A percentile compares a stretch with the other conserved stretches of the same genome.
Evolutionary conservation across 2,113 vertebrate genomes (phyloP).

Genomic region (Steatornis caripensis): DNA sequence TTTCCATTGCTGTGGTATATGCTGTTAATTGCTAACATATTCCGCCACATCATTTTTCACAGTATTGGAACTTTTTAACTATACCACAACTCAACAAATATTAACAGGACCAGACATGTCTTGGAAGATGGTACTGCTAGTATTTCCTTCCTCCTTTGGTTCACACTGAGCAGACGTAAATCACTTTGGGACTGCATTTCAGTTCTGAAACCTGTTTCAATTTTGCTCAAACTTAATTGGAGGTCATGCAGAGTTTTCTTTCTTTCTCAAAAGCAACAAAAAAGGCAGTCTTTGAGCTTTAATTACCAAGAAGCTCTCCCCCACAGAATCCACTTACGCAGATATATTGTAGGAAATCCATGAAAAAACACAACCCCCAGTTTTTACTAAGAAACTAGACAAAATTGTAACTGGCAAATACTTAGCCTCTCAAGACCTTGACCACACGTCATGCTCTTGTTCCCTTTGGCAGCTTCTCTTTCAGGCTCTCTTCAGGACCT

Average conservation of each 20-base stretch:
- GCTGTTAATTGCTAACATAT: constrained; percentile 64
- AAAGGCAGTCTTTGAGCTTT: neutral
- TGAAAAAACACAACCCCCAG: neutral
- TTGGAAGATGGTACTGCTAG: constrained; percentile 41
- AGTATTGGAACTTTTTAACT: constrained; percentile 34
- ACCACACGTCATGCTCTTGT: neutral
- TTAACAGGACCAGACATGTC: constrained; percentile 40
- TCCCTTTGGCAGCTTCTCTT: neutral
- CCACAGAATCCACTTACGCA: neutral
- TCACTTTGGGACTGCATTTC: constrained; percentile 9
- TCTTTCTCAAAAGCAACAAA: neutral
- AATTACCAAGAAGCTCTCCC: constrained; percentile 12
- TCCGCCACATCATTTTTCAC: constrained; percentile 52
- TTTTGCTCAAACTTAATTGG: constrained; percentile 39
- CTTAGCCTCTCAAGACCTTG: neutral
- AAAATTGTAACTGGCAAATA: constrained; percentile 26
- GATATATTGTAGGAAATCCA: neutral
- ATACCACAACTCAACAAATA: constrained; percentile 45
- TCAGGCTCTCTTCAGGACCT: neutral
- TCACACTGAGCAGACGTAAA: constrained; percentile 50
- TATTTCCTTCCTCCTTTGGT: constrained; percentile 35
- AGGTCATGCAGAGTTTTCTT: constrained; percentile 18
- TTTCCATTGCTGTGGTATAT: constrained; percentile 46
- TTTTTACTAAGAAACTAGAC: neutral
- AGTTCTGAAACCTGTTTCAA: constrained; percentile 50